Evolutionary conservation across 2,888 invertebrate genomes (phyloP).

Genomic region (Spatulosminthurus flaviceps): DNA sequence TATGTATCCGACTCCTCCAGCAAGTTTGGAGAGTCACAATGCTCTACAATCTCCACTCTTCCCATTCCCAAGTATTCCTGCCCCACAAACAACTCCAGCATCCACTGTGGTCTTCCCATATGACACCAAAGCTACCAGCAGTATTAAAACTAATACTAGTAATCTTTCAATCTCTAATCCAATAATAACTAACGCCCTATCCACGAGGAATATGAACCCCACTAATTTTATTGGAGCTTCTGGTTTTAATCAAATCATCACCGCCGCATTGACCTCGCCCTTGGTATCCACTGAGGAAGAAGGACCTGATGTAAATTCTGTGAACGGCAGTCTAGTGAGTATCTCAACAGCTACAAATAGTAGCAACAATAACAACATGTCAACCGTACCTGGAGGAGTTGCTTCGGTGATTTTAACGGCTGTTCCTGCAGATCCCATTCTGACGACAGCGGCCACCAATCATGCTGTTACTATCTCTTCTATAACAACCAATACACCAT

Average conservation of each 20-base stretch:
- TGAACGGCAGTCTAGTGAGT: conserved; percentile 12
- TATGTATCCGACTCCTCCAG: conserved; percentile 87
- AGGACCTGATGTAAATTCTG: neutral
- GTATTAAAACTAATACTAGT: conserved; percentile 19
- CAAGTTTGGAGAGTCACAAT: conserved; percentile 83
- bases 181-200: neutral
- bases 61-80: conserved; percentile 71
- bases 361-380: neutral
- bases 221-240: conserved; percentile 18
- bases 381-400: conserved; percentile 24
- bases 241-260: conserved; percentile 28
- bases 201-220: conserved; percentile 19
- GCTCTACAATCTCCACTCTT: conserved; percentile 69
- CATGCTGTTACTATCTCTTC: neutral
- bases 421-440: neutral
- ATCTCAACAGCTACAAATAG: conserved; percentile 14
- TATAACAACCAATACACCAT: conserved; percentile 8
- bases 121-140: conserved; percentile 26
- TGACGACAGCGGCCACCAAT: conserved; percentile 9
- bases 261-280: conserved; percentile 1
- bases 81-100: conserved; percentile 64
- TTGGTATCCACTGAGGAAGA: neutral
- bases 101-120: conserved; percentile 51
- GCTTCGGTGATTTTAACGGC: conserved; percentile 20
- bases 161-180: conserved; percentile 25